Evolutionary conservation across 35 echinoderm and acorn worm genomes (phyloP).

Genomic region (Ophioderma brevispina): DNA sequence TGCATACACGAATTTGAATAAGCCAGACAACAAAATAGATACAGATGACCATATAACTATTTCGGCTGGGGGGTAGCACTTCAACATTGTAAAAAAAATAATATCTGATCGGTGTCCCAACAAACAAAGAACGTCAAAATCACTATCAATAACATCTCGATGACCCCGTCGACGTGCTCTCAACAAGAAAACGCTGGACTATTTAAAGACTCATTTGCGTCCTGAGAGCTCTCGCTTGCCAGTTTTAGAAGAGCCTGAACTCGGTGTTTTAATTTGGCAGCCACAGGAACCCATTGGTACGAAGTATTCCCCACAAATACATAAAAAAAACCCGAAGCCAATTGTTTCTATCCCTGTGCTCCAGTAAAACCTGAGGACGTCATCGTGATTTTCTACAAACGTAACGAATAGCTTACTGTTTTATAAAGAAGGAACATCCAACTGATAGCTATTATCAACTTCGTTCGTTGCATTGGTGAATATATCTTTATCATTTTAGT

Average conservation of each 20-base stretch:
- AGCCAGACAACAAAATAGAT: slow-evolving; percentile 51
- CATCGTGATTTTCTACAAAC: background rate
- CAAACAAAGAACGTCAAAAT: slow-evolving; percentile 75
- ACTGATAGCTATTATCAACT: slow-evolving; percentile 27
- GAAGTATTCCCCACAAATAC: slow-evolving; percentile 55
- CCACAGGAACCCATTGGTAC: slow-evolving; percentile 63
- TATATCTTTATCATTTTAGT: slow-evolving; percentile 33
- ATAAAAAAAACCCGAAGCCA: slow-evolving; percentile 44
- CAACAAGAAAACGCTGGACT: slow-evolving; percentile 49
- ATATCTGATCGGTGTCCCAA: slow-evolving; percentile 68
- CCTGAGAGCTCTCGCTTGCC: slow-evolving; percentile 26
- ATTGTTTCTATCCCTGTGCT: slow-evolving; percentile 20
- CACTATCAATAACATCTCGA: slow-evolving; percentile 70
- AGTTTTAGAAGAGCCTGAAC: slow-evolving; percentile 29
- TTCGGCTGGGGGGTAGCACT: background rate
- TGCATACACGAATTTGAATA: slow-evolving; percentile 73
- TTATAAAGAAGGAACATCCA: slow-evolving; percentile 66
- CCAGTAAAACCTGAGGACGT: slow-evolving; percentile 35
- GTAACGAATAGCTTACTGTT: slow-evolving; percentile 58
- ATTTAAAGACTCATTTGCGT: slow-evolving; percentile 15
- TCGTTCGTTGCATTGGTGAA: slow-evolving; percentile 53
- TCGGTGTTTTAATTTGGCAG: slow-evolving; percentile 34
- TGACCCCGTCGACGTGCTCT: slow-evolving; percentile 40
- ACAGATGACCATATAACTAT: slow-evolving; percentile 27
- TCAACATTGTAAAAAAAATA: slow-evolving; percentile 50